These are phyloP conservation scores for Orientallactaga sibirica DNA, from an alignment of 2,797 vertebrate genomes.

Conservation along the genomic window DNA sequence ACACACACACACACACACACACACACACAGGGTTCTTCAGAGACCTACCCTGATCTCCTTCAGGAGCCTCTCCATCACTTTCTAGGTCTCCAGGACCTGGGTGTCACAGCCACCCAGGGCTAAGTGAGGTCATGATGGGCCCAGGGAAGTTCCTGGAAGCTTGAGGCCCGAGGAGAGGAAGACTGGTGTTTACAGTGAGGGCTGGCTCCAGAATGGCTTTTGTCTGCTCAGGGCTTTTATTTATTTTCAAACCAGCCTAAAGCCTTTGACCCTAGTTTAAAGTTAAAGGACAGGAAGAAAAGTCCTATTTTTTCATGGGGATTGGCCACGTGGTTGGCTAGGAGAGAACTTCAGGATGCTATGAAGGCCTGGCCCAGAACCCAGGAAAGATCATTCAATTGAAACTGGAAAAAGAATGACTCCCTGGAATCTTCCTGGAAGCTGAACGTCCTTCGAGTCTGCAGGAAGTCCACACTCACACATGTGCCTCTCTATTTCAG, in stretches of 20 bases:
- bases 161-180: conserved; percentile 68
- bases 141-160: conserved; percentile 49
- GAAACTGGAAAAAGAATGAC: background rate
- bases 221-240: conserved; percentile 76
- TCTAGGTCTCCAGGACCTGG: background rate
- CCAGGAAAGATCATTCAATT: background rate
- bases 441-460: background rate
- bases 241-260: conserved; percentile 80
- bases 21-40: background rate
- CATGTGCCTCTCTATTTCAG: background rate
- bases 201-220: conserved; percentile 75
- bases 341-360: conserved; percentile 5
- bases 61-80: conserved; percentile 9
- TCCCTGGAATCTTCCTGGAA: background rate
- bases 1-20: background rate
- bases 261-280: conserved; percentile 79
- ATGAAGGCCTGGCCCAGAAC: conserved; percentile 8
- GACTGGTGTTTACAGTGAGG: conserved; percentile 75
- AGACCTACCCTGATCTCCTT: background rate
- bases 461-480: background rate
- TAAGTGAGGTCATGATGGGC: conserved; percentile 55
- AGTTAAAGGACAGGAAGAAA: conserved; percentile 78
- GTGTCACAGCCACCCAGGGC: background rate
- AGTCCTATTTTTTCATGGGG: conserved; percentile 48
- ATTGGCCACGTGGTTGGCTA: conserved; percentile 34